phyloP scores from a whole-genome alignment of 1,140 invertebrate species.

The Nebria ingens region DNA sequence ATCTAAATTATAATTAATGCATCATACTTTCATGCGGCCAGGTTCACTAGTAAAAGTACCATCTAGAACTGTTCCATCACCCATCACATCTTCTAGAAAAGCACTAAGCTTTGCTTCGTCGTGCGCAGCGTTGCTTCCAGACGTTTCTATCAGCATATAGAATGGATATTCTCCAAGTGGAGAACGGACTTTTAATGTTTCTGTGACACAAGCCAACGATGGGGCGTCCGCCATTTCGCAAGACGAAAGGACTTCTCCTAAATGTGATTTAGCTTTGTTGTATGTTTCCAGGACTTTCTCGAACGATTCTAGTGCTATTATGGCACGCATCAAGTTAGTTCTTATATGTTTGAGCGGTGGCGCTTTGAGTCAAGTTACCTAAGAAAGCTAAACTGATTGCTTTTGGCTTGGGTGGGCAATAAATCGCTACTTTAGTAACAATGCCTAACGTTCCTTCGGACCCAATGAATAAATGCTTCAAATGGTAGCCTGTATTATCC shows the following conservation, averaged over 20 bases:
- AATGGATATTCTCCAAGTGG: constrained; percentile 63
- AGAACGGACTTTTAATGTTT: constrained; percentile 50
- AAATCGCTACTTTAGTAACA: constrained; percentile 84
- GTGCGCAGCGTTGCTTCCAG: constrained; percentile 69
- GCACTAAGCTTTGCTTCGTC: constrained; percentile 77
- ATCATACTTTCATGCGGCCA: constrained; percentile 65
- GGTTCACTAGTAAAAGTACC: constrained; percentile 75
- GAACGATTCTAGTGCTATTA: constrained; percentile 67
- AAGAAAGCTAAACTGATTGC: constrained; percentile 77
- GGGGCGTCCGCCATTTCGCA: constrained; percentile 82
- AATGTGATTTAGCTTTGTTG: constrained; percentile 54
- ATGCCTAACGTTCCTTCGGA: constrained; percentile 94
- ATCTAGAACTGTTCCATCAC: constrained; percentile 59
- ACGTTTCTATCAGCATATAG: constrained; percentile 86
- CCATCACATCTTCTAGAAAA: constrained; percentile 68
- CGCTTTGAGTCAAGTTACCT: constrained; percentile 42
- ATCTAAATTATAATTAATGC: too few relatives aligned
- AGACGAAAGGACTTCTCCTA: constrained; percentile 86
- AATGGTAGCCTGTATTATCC: constrained; percentile 94
- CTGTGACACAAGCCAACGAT: constrained; percentile 49
- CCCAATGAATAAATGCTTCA: constrained; percentile 95
- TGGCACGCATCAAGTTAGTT: constrained; percentile 22
- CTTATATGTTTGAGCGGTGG: neutral
- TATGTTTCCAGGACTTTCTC: constrained; percentile 66
- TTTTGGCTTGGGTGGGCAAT: constrained; percentile 74